Evolutionary conservation across 2,113 vertebrate species (phyloP).

Genomic region (Clupea harengus): DNA sequence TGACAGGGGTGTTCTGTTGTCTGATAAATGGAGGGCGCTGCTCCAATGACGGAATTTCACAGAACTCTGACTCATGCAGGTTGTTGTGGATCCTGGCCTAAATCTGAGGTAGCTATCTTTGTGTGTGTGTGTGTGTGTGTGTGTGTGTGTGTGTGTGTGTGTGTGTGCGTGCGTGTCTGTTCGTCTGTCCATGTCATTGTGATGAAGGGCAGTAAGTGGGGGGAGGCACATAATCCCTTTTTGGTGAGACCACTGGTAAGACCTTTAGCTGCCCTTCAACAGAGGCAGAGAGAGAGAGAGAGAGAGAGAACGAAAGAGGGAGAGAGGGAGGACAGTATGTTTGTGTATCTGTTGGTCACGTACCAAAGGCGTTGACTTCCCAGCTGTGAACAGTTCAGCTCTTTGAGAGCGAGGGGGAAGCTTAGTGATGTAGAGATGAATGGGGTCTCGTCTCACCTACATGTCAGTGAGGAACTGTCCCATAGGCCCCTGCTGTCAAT

Average conservation of each 20-base stretch:
- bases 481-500: not conserved
- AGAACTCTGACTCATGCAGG: slow-evolving; percentile 1
- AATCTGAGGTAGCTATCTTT: not conserved
- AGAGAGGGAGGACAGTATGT: not conserved
- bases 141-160: slow-evolving; percentile 8
- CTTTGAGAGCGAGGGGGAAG: not conserved
- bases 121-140: not conserved
- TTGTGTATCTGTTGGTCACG: not conserved
- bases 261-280: slow-evolving; percentile 17
- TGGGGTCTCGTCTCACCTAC: no score
- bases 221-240: slow-evolving; percentile 25
- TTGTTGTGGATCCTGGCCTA: not conserved
- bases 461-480: not conserved
- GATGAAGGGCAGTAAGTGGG: not conserved
- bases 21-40: not conserved
- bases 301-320: not conserved
- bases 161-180: not conserved
- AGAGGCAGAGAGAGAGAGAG: not conserved
- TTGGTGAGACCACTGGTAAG: not conserved
- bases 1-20: not conserved
- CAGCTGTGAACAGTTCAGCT: not conserved
- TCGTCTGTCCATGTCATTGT: not conserved
- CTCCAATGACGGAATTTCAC: not conserved
- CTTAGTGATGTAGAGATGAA: not conserved
- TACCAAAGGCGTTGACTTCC: not conserved